Percentiles rank a stretch among this genome's conserved stretches.
These are phyloP conservation scores for Triops longicaudatus DNA, from an alignment of 1,140 invertebrate species.

Conservation along the genomic window DNA sequence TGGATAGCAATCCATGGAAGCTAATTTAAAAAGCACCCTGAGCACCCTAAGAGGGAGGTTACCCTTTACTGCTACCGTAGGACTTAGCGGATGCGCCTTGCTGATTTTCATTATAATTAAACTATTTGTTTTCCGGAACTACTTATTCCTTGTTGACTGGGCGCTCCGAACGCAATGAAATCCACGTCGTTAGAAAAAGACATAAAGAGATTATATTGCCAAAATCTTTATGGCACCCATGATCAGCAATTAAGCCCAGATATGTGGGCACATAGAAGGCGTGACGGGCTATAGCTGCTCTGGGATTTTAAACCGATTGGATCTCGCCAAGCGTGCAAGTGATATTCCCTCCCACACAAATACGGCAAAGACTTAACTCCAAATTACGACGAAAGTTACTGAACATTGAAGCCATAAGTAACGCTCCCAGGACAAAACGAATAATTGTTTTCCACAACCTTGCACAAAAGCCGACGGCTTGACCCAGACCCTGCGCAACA, in stretches of 20 bases:
- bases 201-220: neutral
- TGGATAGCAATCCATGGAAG: constrained; percentile 6
- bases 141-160: neutral
- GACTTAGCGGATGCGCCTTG: neutral
- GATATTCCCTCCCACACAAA: neutral
- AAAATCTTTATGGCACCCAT: neutral
- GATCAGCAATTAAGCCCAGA: neutral
- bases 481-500: no score
- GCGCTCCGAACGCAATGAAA: neutral
- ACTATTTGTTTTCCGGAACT: constrained; percentile 12
- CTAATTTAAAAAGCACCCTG: neutral
- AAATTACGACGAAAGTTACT: no score
- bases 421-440: no score
- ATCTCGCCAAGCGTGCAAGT: neutral
- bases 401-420: no score
- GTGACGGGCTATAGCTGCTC: neutral
- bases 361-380: neutral
- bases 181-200: neutral
- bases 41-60: neutral
- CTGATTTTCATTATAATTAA: neutral
- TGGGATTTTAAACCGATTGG: neutral
- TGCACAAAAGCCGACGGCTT: no score
- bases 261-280: neutral
- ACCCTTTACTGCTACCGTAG: neutral
- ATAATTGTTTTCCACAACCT: no score